Evolutionary conservation across 2,113 vertebrate genomes (phyloP), one percentile per base, ranked within the genome.

Genomic region (Heterotis niloticus): DNA sequence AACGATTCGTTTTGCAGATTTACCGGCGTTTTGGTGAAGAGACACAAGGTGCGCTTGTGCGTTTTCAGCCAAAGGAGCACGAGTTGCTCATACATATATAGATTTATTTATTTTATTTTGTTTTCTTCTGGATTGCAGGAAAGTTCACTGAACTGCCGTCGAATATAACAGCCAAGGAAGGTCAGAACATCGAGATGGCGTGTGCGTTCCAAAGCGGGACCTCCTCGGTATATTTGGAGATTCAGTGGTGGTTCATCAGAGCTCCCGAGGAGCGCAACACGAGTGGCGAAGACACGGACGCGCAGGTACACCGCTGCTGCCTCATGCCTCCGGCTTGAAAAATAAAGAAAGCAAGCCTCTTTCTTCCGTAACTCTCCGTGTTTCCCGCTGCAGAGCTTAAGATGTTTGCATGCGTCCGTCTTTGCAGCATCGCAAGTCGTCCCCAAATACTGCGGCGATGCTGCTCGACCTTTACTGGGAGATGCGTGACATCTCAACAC

Each of bases 201-300:
- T 98, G 96, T 79, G 96, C 96, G 67, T 98, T 98, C 89, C 95
- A 97, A 89, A 98, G 96, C 76, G 94, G 94, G 76, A 95, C 95
- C 0, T 82, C 95, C 67, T 98, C 96, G 0, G 95, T 98, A 75
- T 98, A 98, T 84, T 89, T 98, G 64, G 96, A 98, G 91, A 98
- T 98, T 87, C 96, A 98, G 87, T 98, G 96, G 96, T 98, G 96
- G 96, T 98, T 98, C 89, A 92, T 98, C 77, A 90, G 93, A 77
- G 91, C 91, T 0, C 92, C 92, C 0, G 94, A 93, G 82, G 91
- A 96, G 83, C 92, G 88, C 83, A 93, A 92, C 56, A 83, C 92
- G 74, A 94, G 85, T 83, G 87, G 92, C 20, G 94, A 96, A 54
- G 90, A 92, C 78, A 88, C 91, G 4, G 92, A 94, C 73, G 87